A percentile compares a stretch with the other conserved stretches of the same genome.
These are phyloP conservation scores for Fissipunctia ypsillon DNA, from an alignment of 2,888 invertebrate genomes.

Conservation along the genomic window DNA sequence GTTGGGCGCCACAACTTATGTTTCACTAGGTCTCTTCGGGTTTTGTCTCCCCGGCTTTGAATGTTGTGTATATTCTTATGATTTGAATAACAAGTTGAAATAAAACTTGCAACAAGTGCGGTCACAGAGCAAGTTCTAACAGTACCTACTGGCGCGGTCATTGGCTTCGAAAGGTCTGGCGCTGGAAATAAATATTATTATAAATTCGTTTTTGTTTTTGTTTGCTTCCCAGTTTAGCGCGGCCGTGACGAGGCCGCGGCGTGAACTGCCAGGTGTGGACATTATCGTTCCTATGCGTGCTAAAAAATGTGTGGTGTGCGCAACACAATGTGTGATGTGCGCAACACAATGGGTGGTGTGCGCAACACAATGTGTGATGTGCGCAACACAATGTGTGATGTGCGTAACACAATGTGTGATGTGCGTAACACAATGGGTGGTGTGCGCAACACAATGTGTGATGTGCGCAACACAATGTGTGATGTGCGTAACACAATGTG, in stretches of 20 bases:
- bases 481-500: too few species aligned
- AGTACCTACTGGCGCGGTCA: background rate
- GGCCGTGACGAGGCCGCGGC: background rate
- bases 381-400: too few species aligned
- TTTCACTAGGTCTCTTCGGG: slow-evolving; percentile 1
- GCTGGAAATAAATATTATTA: background rate
- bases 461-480: too few species aligned
- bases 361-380: too few species aligned
- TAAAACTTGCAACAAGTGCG: background rate
- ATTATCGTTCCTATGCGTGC: too few species aligned
- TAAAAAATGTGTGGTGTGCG: too few species aligned
- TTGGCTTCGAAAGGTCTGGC: slow-evolving; percentile 9
- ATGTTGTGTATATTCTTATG: background rate
- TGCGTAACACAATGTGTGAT: too few species aligned
- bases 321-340: too few species aligned
- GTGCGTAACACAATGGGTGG: too few species aligned
- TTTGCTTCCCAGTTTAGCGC: background rate
- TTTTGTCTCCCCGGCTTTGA: background rate
- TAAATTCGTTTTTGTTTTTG: background rate
- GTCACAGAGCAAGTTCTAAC: background rate
- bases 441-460: too few species aligned
- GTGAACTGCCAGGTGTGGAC: background rate
- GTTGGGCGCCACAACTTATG: background rate
- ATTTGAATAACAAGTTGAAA: slow-evolving; percentile 15
- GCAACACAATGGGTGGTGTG: too few species aligned